Conservation (phyloP, 2,888 invertebrate species). For the Spilarctia lutea region DNA sequence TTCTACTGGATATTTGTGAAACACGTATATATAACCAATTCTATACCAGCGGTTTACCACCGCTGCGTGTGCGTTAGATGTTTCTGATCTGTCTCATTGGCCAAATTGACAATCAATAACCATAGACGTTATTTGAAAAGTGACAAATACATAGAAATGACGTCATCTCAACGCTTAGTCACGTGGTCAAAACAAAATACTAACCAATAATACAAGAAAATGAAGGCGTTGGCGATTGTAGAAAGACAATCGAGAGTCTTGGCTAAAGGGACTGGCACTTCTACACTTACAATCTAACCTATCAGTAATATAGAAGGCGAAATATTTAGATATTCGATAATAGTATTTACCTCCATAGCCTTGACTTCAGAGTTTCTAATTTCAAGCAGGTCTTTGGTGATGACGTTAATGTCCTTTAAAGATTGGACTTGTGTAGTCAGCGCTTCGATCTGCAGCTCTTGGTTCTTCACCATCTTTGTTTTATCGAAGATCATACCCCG, state of each 20-base stretch:
- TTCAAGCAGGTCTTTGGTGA: slow-evolving; percentile 92
- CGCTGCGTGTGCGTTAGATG: neutral
- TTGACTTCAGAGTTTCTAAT: slow-evolving; percentile 93
- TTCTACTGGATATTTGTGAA: too few relatives aligned
- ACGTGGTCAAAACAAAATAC: too few relatives aligned
- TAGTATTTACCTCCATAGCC: slow-evolving; percentile 87
- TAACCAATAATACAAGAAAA: too few relatives aligned
- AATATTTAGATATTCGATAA: neutral
- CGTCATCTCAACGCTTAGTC: too few relatives aligned
- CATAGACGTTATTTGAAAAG: too few relatives aligned
- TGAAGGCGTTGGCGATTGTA: too few relatives aligned
- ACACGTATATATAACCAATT: neutral
- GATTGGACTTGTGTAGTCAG: slow-evolving; percentile 90
- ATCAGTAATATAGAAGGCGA: neutral
- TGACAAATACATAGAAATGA: too few relatives aligned
- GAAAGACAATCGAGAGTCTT: too few relatives aligned
- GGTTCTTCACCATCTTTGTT: slow-evolving; percentile 91
- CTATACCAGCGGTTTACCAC: neutral
- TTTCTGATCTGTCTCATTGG: too few relatives aligned
- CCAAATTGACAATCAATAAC: too few relatives aligned
- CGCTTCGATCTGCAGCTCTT: slow-evolving; percentile 92
- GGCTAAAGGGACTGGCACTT: too few relatives aligned
- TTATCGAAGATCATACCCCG: slow-evolving; percentile 91
- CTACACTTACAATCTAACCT: neutral
- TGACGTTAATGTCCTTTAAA: slow-evolving; percentile 92